Evolutionary conservation across 2,888 invertebrate species (phyloP).

Genomic region (Chromoteleia sp.): DNA sequence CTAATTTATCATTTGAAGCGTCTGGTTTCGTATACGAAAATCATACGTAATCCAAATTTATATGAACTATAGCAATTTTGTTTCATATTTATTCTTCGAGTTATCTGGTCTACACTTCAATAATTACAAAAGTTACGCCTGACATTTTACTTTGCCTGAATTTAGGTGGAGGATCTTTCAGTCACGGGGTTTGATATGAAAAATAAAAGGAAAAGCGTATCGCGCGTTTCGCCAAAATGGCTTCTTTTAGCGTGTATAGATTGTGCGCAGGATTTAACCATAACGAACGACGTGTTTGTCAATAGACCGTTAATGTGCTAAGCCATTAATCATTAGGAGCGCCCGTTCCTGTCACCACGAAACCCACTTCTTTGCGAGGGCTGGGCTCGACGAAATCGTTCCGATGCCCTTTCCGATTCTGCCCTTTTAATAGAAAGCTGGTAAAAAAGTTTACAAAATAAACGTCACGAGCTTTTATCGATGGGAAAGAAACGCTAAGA

Average conservation of each 20-base stretch:
- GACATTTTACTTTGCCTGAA: conserved; percentile 28
- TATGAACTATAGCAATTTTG: no score
- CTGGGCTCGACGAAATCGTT: conserved; percentile 72
- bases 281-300: conserved; percentile 84
- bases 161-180: conserved; percentile 43
- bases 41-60: no score
- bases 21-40: no score
- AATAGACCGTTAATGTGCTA: conserved; percentile 85
- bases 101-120: conserved; percentile 10
- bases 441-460: conserved; percentile 44
- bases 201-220: conserved; percentile 59
- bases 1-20: no score
- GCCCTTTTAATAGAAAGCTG: conserved; percentile 59
- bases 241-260: conserved; percentile 67
- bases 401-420: conserved; percentile 61
- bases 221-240: conserved; percentile 64
- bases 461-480: conserved; percentile 42
- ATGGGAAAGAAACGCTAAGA: conserved; percentile 11
- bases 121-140: conserved; percentile 44
- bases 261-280: conserved; percentile 70
- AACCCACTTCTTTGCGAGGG: conserved; percentile 73
- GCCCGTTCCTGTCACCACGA: conserved; percentile 80
- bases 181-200: conserved; percentile 47
- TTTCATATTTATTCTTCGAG: conserved; percentile 4
- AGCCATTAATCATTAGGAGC: conserved; percentile 85